Conservation (phyloP, 2,888 invertebrate genomes). For the Neoaliturus tenellus region DNA sequence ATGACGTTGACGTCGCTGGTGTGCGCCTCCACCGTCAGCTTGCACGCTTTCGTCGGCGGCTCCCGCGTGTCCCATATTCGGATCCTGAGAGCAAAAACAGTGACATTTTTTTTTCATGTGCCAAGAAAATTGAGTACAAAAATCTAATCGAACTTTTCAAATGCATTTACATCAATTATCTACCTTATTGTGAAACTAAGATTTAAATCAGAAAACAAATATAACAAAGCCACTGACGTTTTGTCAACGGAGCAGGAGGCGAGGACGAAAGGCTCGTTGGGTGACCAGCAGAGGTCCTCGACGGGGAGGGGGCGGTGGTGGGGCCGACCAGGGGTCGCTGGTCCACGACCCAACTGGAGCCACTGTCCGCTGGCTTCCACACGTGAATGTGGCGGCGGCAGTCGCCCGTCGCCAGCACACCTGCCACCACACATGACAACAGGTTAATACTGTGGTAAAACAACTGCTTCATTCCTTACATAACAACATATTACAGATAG, state of each 20-base stretch:
- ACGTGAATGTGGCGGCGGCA: slow-evolving; percentile 95
- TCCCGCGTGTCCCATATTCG: slow-evolving; percentile 97
- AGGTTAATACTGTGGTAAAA: neutral
- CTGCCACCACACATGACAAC: slow-evolving; percentile 72
- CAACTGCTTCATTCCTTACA: no score
- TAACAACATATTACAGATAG: no score
- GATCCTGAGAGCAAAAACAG: slow-evolving; percentile 75
- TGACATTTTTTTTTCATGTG: no score
- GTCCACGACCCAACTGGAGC: slow-evolving; percentile 88
- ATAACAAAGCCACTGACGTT: slow-evolving; percentile 73
- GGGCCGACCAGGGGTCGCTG: slow-evolving; percentile 93
- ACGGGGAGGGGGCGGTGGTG: slow-evolving; percentile 91
- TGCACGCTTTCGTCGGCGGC: slow-evolving; percentile 91
- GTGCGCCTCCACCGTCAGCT: slow-evolving; percentile 93
- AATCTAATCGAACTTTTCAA: no score
- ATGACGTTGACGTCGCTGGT: slow-evolving; percentile 97
- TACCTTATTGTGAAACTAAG: no score
- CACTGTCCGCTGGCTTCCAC: slow-evolving; percentile 91
- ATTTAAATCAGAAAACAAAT: no score
- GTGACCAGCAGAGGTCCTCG: slow-evolving; percentile 99
- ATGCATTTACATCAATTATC: no score
- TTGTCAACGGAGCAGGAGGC: slow-evolving; percentile 94
- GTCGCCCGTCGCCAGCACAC: slow-evolving; percentile 93
- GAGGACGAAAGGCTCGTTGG: slow-evolving; percentile 91
- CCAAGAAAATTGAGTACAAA: no score